Conservation (phyloP, 2,113 vertebrate genomes). For the Crotophaga sulcirostris region DNA sequence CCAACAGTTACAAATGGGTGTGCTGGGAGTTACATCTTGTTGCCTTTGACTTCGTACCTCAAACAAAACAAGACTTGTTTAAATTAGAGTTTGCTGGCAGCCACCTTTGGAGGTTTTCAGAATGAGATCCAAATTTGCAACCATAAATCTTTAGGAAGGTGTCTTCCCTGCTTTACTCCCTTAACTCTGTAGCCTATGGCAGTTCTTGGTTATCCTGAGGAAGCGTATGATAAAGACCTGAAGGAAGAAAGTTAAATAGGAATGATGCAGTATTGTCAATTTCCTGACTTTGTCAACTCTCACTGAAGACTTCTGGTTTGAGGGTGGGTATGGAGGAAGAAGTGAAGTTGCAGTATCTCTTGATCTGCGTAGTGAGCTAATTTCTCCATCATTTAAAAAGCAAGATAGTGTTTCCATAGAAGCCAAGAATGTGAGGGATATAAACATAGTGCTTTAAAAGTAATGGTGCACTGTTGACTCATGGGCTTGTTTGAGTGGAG, state of each 20-base stretch:
- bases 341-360: neutral
- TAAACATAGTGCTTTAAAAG: conserved; percentile 44
- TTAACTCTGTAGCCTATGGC: neutral
- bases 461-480: conserved; percentile 18
- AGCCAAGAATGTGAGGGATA: neutral
- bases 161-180: neutral
- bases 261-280: neutral
- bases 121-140: neutral
- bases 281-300: neutral
- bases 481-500: neutral
- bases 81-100: neutral
- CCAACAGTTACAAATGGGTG: neutral
- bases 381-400: conserved; percentile 40
- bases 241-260: neutral
- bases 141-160: neutral
- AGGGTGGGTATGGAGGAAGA: neutral
- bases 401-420: conserved; percentile 34
- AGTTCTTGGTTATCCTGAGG: neutral
- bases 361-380: neutral
- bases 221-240: rapidly evolving
- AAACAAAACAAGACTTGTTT: neutral
- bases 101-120: neutral
- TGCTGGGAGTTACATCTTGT: neutral
- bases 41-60: neutral
- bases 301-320: neutral